Percentiles rank a stretch among this genome's conserved stretches.
phyloP scores from a whole-genome alignment of 1,140 invertebrate species.

The Drosophila cardini region DNA sequence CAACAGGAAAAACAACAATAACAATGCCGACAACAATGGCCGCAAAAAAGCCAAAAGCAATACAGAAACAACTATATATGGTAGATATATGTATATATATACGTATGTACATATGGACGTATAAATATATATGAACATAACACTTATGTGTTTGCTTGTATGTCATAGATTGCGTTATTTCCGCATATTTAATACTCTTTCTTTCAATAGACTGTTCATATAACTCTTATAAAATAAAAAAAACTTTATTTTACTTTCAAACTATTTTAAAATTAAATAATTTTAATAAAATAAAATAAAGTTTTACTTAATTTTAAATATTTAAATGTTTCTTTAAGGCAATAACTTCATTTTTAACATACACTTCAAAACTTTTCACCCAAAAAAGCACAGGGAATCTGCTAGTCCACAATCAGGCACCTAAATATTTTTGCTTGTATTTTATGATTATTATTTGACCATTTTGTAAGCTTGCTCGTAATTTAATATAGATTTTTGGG shows the following conservation, averaged over 20 bases:
- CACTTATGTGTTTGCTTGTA: constrained; percentile 21
- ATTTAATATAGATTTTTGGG: constrained; percentile 77
- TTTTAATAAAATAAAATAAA: too few relatives aligned
- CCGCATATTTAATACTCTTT: constrained; percentile 13
- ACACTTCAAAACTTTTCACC: background rate
- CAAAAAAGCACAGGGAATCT: background rate
- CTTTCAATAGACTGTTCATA: too few relatives aligned
- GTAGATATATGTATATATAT: constrained; percentile 21
- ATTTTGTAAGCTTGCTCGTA: constrained; percentile 72
- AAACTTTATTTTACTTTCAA: too few relatives aligned
- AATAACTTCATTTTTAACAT: background rate
- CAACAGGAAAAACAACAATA: constrained; percentile 40
- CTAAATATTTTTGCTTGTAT: constrained; percentile 8
- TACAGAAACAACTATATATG: constrained; percentile 50
- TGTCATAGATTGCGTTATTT: constrained; percentile 23
- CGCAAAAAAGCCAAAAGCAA: constrained; percentile 60
- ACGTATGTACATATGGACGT: constrained; percentile 15
- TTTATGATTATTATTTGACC: constrained; percentile 78
- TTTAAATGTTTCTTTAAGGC: background rate
- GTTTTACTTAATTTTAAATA: background rate
- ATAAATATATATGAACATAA: constrained; percentile 33
- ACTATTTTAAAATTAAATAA: too few relatives aligned
- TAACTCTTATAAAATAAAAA: too few relatives aligned
- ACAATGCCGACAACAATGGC: constrained; percentile 44
- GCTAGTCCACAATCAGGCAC: background rate